A percentile compares a stretch with the other conserved stretches of the same genome.
These are phyloP conservation scores for Nasonia giraulti DNA, from an alignment of 1,140 invertebrate genomes.

Conservation along the genomic window DNA sequence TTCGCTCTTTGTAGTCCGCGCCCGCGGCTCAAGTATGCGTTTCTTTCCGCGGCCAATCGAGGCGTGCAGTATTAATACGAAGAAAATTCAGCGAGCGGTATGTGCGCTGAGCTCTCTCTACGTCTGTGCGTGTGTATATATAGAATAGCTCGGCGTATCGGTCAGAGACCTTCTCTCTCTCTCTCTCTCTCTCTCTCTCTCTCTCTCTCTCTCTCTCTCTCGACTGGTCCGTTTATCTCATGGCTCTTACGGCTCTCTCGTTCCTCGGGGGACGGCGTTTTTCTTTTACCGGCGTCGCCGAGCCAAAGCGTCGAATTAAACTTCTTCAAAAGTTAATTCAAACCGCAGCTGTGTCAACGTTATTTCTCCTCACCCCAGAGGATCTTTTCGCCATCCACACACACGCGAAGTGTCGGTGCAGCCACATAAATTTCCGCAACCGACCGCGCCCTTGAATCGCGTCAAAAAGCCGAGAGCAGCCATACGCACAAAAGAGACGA, in stretches of 20 bases:
- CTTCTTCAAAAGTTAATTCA: background rate
- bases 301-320: background rate
- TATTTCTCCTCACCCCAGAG: too few relatives aligned
- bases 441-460: constrained; percentile 24
- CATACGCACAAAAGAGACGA: background rate
- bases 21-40: background rate
- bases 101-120: background rate
- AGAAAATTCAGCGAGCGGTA: constrained; percentile 22
- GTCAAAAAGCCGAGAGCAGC: background rate
- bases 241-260: background rate
- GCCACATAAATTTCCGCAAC: constrained; percentile 18
- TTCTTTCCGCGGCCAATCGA: constrained; percentile 21
- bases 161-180: background rate
- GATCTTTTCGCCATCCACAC: too few relatives aligned
- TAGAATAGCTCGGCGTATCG: background rate
- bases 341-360: too few relatives aligned
- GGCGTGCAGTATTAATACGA: constrained; percentile 25
- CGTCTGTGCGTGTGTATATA: background rate
- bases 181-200: too few relatives aligned
- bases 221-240: background rate
- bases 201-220: background rate
- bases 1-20: constrained; percentile 15
- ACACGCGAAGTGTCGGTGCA: background rate
- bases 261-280: background rate
- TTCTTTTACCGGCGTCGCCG: background rate